Conservation (phyloP, 2,113 vertebrate genomes). For the Octodon degus region DNA sequence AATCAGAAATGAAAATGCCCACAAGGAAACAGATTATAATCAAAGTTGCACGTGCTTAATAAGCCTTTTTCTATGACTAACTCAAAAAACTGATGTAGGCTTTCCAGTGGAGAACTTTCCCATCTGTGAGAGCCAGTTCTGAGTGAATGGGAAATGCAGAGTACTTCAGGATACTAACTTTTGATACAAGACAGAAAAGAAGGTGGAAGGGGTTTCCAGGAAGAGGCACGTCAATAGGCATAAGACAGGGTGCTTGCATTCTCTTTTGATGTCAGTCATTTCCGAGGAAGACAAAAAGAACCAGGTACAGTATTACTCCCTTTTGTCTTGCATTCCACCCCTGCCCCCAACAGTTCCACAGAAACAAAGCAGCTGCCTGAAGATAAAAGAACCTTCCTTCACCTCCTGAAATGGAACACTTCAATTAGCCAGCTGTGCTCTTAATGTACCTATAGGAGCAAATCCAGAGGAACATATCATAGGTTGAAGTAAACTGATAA, state of each 20-base stretch:
- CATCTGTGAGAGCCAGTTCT: neutral
- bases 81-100: neutral
- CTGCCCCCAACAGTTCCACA: neutral
- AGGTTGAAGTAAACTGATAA: neutral
- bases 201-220: too few relatives aligned
- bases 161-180: neutral
- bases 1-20: slow-evolving; percentile 13
- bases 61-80: slow-evolving; percentile 8
- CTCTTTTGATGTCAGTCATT: neutral
- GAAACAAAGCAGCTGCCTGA: neutral
- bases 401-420: neutral
- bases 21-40: slow-evolving; percentile 37
- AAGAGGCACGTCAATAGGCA: neutral
- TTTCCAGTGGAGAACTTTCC: neutral
- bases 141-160: neutral
- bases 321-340: neutral
- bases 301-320: accelerated
- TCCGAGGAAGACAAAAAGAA: neutral
- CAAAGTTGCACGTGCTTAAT: neutral
- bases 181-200: neutral
- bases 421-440: neutral
- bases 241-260: neutral
- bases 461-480: neutral
- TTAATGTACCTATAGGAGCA: neutral
- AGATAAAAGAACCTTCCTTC: neutral